Evolutionary conservation across 2,888 invertebrate species (phyloP).

Genomic region (Sinhomidia bicolor): DNA sequence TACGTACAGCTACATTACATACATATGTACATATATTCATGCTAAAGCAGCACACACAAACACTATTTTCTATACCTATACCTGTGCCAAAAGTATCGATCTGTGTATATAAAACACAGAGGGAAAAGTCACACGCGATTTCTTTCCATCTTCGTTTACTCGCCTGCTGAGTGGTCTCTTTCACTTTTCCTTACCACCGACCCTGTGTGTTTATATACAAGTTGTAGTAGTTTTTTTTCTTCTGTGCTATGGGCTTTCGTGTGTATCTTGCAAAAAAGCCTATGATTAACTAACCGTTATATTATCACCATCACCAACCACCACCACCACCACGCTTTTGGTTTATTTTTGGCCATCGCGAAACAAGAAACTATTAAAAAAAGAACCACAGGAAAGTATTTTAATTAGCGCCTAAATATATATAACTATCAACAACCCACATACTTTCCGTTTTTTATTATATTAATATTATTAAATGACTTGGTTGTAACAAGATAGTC

Average conservation of each 20-base stretch:
- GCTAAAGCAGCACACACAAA: background rate
- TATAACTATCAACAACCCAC: too few species aligned
- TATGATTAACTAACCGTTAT: constrained; percentile 7
- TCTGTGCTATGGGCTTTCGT: background rate
- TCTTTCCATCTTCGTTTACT: background rate
- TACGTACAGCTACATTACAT: background rate
- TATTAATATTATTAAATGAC: background rate
- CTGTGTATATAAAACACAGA: constrained; percentile 36
- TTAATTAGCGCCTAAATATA: constrained; percentile 4
- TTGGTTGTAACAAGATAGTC: background rate
- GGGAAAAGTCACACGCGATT: constrained; percentile 53
- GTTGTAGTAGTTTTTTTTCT: too few species aligned
- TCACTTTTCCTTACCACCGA: background rate
- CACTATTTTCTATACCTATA: background rate
- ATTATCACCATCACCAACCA: background rate
- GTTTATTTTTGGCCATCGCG: constrained; percentile 28
- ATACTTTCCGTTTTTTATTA: background rate
- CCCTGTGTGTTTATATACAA: too few species aligned
- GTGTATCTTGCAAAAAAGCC: background rate
- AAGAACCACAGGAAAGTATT: constrained; percentile 17
- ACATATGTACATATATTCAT: too few species aligned
- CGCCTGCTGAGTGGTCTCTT: constrained; percentile 1
- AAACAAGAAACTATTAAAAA: background rate
- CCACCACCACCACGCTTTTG: background rate
- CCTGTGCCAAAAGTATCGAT: constrained; percentile 55